Evolutionary conservation across 2,797 vertebrate species (phyloP).

Genomic region (Acipenser oxyrinchus): DNA sequence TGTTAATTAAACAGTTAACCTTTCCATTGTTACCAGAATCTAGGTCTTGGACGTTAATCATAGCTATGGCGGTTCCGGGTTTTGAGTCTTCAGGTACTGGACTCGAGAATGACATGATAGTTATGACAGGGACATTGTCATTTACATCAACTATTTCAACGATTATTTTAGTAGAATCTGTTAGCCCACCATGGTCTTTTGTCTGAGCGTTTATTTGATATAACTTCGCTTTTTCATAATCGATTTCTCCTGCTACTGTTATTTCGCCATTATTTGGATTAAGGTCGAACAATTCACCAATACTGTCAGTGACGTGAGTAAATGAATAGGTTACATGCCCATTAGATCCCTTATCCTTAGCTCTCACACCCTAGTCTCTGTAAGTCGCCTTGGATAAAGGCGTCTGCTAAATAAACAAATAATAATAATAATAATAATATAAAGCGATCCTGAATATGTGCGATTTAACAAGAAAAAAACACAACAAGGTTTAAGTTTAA

Average conservation of each 20-base stretch:
- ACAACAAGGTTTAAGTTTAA: too few relatives aligned
- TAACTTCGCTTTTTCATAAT: conserved; percentile 45
- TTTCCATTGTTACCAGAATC: conserved; percentile 50
- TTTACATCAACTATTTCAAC: conserved; percentile 49
- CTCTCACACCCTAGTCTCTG: too few relatives aligned
- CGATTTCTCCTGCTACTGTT: conserved; percentile 24
- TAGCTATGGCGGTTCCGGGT: conserved; percentile 42
- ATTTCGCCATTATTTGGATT: conserved; percentile 38
- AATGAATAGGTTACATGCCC: conserved; percentile 48
- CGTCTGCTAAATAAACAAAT: too few relatives aligned
- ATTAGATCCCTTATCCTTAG: conserved; percentile 53
- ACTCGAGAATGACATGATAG: conserved; percentile 42
- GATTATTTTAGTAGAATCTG: conserved; percentile 39
- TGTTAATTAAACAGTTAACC: too few relatives aligned
- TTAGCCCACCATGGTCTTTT: conserved; percentile 45
- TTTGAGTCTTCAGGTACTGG: conserved; percentile 45
- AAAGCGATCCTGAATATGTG: too few relatives aligned
- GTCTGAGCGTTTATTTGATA: conserved; percentile 55
- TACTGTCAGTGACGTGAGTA: conserved; percentile 22
- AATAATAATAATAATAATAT: too few relatives aligned
- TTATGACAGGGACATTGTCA: conserved; percentile 51
- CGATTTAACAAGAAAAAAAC: too few relatives aligned
- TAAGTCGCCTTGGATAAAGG: too few relatives aligned
- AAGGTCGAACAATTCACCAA: conserved; percentile 38
- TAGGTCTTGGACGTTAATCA: conserved; percentile 43